phyloP scores from a whole-genome alignment of 2,113 vertebrate genomes.

The Damaliscus lunatus region DNA sequence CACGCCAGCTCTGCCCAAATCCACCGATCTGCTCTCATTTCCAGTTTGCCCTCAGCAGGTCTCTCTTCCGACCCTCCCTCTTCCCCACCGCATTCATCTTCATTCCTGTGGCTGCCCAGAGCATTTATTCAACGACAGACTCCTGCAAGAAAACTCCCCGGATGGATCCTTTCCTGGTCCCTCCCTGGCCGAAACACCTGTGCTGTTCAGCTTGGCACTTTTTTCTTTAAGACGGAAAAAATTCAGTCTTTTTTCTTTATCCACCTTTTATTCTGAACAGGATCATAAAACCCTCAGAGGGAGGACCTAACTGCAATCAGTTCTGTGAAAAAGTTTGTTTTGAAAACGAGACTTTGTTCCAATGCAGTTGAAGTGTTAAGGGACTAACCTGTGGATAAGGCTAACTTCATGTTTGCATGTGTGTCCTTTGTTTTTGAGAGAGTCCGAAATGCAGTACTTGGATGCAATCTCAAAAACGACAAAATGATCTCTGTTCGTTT shows the following conservation, averaged over 20 bases:
- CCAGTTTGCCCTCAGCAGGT: no score
- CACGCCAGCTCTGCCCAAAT: not conserved
- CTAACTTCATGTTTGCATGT: not conserved
- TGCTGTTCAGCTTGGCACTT: not conserved
- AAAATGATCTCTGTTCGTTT: no score
- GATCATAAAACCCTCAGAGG: not conserved
- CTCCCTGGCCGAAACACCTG: not conserved
- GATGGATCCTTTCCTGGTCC: no score
- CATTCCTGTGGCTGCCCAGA: not conserved
- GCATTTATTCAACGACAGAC: not conserved
- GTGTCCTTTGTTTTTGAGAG: not conserved
- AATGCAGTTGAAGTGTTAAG: rapidly evolving
- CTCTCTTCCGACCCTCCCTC: rapidly evolving
- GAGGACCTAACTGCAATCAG: not conserved
- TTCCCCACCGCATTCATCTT: not conserved
- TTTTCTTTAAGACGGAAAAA: no score
- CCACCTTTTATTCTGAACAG: not conserved
- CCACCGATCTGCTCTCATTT: rapidly evolving
- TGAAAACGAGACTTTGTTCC: not conserved
- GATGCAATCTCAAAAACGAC: no score
- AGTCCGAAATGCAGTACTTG: no score
- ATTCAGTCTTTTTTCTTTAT: not conserved
- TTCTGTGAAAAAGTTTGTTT: not conserved
- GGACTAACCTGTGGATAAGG: not conserved
- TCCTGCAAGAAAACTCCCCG: not conserved